A percentile compares a stretch with the other conserved stretches of the same genome.
Conservation (phyloP, 2,797 vertebrate species). For the Chloroceryle amazona region DNA sequence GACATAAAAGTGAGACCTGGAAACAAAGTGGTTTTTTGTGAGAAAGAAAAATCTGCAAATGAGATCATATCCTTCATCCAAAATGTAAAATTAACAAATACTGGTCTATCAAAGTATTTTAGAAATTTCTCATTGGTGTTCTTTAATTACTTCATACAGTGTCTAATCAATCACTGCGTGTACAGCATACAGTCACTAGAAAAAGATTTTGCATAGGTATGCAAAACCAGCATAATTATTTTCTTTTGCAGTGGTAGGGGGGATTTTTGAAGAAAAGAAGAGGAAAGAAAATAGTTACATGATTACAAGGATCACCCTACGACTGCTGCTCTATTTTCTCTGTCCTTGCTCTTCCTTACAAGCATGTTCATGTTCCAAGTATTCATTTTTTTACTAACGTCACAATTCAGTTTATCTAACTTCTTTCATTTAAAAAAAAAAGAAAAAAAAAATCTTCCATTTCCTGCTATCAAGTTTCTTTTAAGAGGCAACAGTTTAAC, state of each 20-base stretch:
- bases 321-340: background rate
- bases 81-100: constrained; percentile 73
- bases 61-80: background rate
- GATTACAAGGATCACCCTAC: background rate
- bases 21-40: background rate
- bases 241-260: background rate
- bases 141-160: constrained; percentile 49
- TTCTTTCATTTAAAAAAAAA: background rate
- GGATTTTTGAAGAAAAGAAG: background rate
- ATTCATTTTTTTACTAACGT: background rate
- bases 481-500: background rate
- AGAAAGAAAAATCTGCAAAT: too few species aligned
- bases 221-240: background rate
- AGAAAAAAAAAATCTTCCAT: background rate
- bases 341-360: background rate
- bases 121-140: constrained; percentile 59
- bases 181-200: background rate
- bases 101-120: constrained; percentile 30
- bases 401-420: background rate
- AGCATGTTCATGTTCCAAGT: background rate
- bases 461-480: background rate
- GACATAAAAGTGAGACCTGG: background rate
- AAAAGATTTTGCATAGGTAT: background rate
- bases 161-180: constrained; percentile 52
- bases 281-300: background rate